Conservation (phyloP, 2,113 vertebrate species). For the Sigmodon hispidus region DNA sequence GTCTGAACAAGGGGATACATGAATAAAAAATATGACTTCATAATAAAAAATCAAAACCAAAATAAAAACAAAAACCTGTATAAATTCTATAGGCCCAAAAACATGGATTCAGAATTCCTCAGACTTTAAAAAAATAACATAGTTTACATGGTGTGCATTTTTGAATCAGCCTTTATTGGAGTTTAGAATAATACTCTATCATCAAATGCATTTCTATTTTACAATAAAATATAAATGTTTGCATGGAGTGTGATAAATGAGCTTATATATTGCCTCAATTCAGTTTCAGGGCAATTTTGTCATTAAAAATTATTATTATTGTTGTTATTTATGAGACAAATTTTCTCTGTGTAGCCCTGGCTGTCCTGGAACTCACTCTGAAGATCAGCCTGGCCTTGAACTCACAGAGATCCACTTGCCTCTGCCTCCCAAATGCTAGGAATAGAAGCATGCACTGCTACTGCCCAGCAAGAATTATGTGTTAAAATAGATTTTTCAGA, state of each 20-base stretch:
- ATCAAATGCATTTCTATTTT: conserved; percentile 36
- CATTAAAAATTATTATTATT: not conserved
- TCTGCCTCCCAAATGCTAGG: not conserved
- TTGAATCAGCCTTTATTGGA: not conserved
- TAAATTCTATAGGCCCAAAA: not conserved
- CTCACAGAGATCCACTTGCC: not conserved
- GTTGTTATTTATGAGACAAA: not conserved
- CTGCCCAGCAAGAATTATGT: not conserved
- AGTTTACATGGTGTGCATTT: not conserved
- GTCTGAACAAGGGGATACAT: too few species aligned
- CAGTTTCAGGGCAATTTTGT: conserved; percentile 31
- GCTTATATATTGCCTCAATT: not conserved
- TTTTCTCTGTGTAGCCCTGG: not conserved
- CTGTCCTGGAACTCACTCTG: not conserved
- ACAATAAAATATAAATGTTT: conserved; percentile 26
- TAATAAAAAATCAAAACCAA: too few species aligned
- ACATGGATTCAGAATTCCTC: not conserved
- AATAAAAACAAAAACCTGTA: too few species aligned
- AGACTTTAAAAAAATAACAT: not conserved
- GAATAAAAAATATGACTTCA: too few species aligned
- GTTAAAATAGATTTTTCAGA: conserved; percentile 29
- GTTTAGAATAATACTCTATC: not conserved
- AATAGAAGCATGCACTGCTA: not conserved
- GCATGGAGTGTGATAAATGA: not conserved
- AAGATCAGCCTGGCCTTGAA: not conserved